These are phyloP conservation scores for Halichondria panicea DNA, from an alignment of 37 sponge, comb jelly and placozoan species.

Conservation along the genomic window DNA sequence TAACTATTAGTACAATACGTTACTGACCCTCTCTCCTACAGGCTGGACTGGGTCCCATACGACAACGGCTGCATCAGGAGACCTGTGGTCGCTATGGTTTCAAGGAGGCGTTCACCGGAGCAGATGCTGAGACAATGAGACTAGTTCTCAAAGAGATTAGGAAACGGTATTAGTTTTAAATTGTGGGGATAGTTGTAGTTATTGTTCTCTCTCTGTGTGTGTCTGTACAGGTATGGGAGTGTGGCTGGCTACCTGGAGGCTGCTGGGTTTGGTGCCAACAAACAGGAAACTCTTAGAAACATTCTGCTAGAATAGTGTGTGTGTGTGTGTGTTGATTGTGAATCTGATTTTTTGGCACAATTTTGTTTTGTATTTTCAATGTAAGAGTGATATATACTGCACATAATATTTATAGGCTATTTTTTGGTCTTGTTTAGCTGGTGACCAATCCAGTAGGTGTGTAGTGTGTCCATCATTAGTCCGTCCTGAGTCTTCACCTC, in stretches of 20 bases:
- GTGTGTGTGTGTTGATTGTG: neutral
- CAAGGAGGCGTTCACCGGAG: conserved; percentile 57
- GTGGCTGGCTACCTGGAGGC: conserved; percentile 60
- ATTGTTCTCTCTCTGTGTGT: too few species aligned
- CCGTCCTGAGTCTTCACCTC: conserved; percentile 52
- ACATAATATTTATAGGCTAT: too few species aligned
- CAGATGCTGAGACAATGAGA: conserved; percentile 78
- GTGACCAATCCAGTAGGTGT: conserved; percentile 68
- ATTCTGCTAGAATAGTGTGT: conserved; percentile 24
- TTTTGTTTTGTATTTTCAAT: neutral
- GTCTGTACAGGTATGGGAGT: conserved; percentile 64
- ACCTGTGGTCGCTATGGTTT: conserved; percentile 74
- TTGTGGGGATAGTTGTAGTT: too few species aligned
- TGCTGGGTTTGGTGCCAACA: conserved; percentile 67
- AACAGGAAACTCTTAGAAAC: conserved; percentile 61
- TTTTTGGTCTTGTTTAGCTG: conserved; percentile 11
- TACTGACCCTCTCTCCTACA: conserved; percentile 14
- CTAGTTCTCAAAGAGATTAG: conserved; percentile 43
- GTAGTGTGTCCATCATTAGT: conserved; percentile 38
- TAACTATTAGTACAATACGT: neutral
- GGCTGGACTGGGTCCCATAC: conserved; percentile 75
- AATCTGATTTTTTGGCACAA: neutral
- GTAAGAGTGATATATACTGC: neutral
- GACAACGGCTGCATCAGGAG: conserved; percentile 65
- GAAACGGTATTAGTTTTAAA: conserved; percentile 32